Evolutionary conservation across 2,797 vertebrate genomes (phyloP).

Genomic region (Macroramphosus scolopax): DNA sequence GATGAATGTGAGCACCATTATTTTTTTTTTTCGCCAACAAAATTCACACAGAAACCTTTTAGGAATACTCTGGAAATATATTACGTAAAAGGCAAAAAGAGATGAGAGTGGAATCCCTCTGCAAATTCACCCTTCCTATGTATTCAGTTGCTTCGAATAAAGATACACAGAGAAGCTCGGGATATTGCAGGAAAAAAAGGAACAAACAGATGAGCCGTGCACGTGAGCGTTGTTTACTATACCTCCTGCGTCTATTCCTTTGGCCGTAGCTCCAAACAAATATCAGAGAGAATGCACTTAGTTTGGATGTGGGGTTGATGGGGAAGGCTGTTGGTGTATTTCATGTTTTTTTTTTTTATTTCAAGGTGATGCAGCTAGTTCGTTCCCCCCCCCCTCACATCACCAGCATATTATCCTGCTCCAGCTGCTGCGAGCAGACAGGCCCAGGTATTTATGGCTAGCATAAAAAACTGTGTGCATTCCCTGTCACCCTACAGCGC

Average conservation of each 20-base stretch:
- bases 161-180: slow-evolving; percentile 11
- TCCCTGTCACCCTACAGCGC: slow-evolving; percentile 62
- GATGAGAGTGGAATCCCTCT: too few species aligned
- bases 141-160: slow-evolving; percentile 18
- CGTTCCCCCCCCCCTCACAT: slow-evolving; percentile 51
- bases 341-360: slow-evolving; percentile 44
- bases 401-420: slow-evolving; percentile 61
- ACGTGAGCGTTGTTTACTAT: slow-evolving; percentile 47
- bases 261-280: slow-evolving; percentile 33
- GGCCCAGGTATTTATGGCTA: slow-evolving; percentile 71
- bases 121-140: slow-evolving; percentile 26
- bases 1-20: too few species aligned
- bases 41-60: too few species aligned
- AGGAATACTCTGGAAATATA: too few species aligned
- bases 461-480: slow-evolving; percentile 68
- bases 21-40: background rate
- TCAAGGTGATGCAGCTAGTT: slow-evolving; percentile 64
- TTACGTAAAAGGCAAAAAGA: too few species aligned
- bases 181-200: slow-evolving; percentile 43
- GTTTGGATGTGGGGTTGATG: slow-evolving; percentile 31
- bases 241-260: slow-evolving; percentile 37
- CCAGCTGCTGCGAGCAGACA: slow-evolving; percentile 64
- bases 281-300: slow-evolving; percentile 22
- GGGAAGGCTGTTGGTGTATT: slow-evolving; percentile 29
- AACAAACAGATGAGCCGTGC: slow-evolving; percentile 51